A percentile compares a stretch with the other conserved stretches of the same genome.
phyloP scores from a whole-genome alignment of 2,888 invertebrate genomes.

The Pammene fasciana region DNA sequence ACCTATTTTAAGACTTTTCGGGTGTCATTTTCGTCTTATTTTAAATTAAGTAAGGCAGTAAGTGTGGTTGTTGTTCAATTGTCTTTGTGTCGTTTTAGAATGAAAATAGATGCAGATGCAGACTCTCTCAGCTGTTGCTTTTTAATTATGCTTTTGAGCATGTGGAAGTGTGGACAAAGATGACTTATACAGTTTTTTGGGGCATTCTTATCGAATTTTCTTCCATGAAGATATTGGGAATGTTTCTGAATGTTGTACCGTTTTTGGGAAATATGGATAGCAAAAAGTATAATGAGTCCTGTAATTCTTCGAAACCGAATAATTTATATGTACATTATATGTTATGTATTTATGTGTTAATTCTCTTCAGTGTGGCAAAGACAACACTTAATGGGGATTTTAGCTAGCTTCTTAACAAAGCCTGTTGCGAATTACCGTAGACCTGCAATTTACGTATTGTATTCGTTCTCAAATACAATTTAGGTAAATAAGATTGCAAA shows the following conservation, averaged over 20 bases:
- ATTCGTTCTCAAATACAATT: too few species aligned
- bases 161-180: conserved; percentile 14
- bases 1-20: not conserved
- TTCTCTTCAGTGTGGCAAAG: too few species aligned
- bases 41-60: not conserved
- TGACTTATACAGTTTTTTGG: conserved; percentile 1
- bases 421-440: too few species aligned
- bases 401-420: too few species aligned
- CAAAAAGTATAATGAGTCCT: too few species aligned
- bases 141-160: conserved; percentile 12
- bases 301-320: too few species aligned
- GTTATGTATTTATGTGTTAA: too few species aligned
- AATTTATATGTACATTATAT: too few species aligned
- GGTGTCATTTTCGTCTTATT: not conserved
- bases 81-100: conserved; percentile 6
- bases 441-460: too few species aligned
- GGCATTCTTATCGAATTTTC: conserved; percentile 7
- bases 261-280: not conserved
- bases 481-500: not conserved
- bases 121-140: conserved; percentile 22
- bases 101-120: conserved; percentile 17
- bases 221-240: not conserved
- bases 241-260: not conserved
- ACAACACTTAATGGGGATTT: too few species aligned
- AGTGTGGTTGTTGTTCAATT: not conserved